These are phyloP conservation scores for Drosophila dives DNA, from an alignment of 2,888 invertebrate genomes.

Conservation along the genomic window DNA sequence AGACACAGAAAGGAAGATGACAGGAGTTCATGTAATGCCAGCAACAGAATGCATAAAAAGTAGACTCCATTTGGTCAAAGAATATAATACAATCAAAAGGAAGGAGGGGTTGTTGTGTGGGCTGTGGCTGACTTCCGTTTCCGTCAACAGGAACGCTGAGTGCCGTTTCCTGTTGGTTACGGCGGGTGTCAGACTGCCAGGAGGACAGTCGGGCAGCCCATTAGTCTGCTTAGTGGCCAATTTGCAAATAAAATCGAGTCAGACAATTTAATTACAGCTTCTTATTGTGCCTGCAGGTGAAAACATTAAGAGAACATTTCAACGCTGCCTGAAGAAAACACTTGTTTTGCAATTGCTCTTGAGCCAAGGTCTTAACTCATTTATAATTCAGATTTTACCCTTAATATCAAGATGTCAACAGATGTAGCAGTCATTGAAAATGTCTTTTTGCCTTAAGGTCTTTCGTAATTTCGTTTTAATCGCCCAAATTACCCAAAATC, in stretches of 20 bases:
- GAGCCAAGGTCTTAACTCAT: neutral
- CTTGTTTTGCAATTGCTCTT: neutral
- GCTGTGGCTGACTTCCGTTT: slow-evolving; percentile 62
- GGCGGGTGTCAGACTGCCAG: neutral
- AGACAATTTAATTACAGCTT: slow-evolving; percentile 50
- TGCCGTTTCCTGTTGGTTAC: slow-evolving; percentile 51
- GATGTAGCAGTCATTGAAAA: neutral
- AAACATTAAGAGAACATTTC: neutral
- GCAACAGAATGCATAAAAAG: slow-evolving; percentile 29
- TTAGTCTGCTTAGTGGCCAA: slow-evolving; percentile 65
- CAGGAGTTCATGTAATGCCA: slow-evolving; percentile 6
- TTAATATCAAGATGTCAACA: slow-evolving; percentile 1
- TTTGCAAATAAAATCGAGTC: slow-evolving; percentile 61
- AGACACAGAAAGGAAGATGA: slow-evolving; percentile 15
- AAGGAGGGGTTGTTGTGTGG: slow-evolving; percentile 3
- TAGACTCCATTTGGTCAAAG: slow-evolving; percentile 36
- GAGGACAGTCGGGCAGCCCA: slow-evolving; percentile 43
- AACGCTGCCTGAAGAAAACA: neutral
- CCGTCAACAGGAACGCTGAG: slow-evolving; percentile 54
- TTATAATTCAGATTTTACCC: neutral
- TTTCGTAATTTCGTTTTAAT: neutral
- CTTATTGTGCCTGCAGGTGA: slow-evolving; percentile 9
- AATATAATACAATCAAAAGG: slow-evolving; percentile 23
- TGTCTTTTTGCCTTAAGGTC: neutral
- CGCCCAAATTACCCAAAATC: neutral